Base-by-base conservation (phyloP, 92 coral and sea anemone species). In the Palythoa grandiflora region DNA sequence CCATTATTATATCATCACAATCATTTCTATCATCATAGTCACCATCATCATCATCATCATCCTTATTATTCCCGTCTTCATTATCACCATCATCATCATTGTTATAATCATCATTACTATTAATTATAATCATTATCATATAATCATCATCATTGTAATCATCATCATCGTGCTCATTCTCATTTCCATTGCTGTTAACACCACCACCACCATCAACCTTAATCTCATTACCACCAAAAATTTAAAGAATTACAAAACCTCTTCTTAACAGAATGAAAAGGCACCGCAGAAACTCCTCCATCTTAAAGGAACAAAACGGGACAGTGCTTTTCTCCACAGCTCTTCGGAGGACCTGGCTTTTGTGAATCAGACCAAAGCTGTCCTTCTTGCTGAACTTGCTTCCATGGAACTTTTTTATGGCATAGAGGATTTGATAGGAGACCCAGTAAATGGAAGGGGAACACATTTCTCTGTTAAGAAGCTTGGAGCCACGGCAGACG, bases 321-420 rank as follows among this genome's bases (percentile, higher is more conserved):
- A 68, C 47, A 54, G 63, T 1, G 1, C 60, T 11, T 79, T 59
- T 1, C 72, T 38, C 9, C 47, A 79, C 71, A 79, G 84, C 63
- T 68, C 91, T 1, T 15, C 83, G 17, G 92, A 86, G 83, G 93
- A 94, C 60, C 92, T 85, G 50, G 86, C 89, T 16, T 91, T 95
- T 38, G 91, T 88, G 78, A 91, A 95, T 87, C 98, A 95, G 75
- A 95, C 98, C 16, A 95, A 95, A 80, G 94, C 98, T 14, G 96
- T 95, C 40, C 84, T 95, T 17, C 98, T 95, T 10, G 93, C 94
- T 19, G 98, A 95, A 36, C 86, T 95, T 38, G 88, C 94, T 9
- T 95, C 98, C 1, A 91, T 95, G 98, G 98, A 95, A 85, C 70
- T 93, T 70, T 95, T 93, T 77, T 95, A 95, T 76, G 98, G 98